Evolutionary conservation across 2,888 invertebrate genomes (phyloP).

Genomic region (Macrostomum cliftonense): DNA sequence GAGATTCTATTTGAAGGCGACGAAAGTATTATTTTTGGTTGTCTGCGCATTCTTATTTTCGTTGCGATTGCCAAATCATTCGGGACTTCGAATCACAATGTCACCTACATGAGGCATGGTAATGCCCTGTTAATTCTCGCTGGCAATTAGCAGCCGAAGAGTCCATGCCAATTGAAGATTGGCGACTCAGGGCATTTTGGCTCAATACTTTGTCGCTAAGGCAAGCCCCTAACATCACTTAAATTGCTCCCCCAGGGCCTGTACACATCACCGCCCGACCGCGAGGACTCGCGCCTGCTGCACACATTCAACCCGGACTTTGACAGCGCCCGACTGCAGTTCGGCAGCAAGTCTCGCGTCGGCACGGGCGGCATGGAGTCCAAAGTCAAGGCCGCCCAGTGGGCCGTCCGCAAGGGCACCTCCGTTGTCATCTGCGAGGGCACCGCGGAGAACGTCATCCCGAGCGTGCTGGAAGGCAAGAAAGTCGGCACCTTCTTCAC

Average conservation of each 20-base stretch:
- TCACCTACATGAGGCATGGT: too few species aligned
- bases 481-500: constrained; percentile 94
- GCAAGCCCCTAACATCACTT: too few species aligned
- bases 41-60: too few species aligned
- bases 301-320: constrained; percentile 56
- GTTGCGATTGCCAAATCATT: too few species aligned
- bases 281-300: constrained; percentile 71
- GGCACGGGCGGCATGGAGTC: constrained; percentile 93
- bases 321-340: constrained; percentile 51
- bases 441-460: constrained; percentile 76
- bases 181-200: too few species aligned
- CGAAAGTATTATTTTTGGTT: too few species aligned
- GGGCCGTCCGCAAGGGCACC: constrained; percentile 67
- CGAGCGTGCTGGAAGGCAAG: constrained; percentile 71
- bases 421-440: constrained; percentile 96
- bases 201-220: too few species aligned
- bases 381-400: constrained; percentile 83
- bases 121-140: too few species aligned
- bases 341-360: constrained; percentile 79
- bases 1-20: too few species aligned
- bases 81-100: too few species aligned
- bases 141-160: too few species aligned
- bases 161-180: too few species aligned
- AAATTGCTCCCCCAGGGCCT: constrained; percentile 59
- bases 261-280: constrained; percentile 82